These are phyloP conservation scores for Coranthus polyacanthus DNA, from an alignment of 2,797 vertebrate species.

Conservation along the genomic window DNA sequence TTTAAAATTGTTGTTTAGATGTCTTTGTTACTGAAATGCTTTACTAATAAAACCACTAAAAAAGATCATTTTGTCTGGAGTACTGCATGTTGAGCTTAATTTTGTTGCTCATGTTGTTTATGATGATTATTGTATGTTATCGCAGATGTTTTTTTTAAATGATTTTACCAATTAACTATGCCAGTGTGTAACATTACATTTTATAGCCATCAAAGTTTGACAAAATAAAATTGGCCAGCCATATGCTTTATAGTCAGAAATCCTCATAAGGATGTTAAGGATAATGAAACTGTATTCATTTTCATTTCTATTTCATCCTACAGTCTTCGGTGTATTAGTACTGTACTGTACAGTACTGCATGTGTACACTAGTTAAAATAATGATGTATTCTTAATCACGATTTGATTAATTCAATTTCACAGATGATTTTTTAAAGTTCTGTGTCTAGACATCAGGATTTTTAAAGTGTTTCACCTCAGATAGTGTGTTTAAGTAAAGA, in stretches of 20 bases:
- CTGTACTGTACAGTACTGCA: too few species aligned
- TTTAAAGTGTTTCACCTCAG: not conserved
- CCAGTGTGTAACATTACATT: not conserved
- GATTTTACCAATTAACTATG: not conserved
- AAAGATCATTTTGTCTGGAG: not conserved
- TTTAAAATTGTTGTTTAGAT: slow-evolving; percentile 4
- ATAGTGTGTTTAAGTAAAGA: not conserved
- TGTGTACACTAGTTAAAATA: too few species aligned
- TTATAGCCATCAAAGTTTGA: not conserved
- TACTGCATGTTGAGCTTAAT: not conserved
- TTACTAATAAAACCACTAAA: slow-evolving; percentile 9
- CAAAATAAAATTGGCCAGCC: not conserved
- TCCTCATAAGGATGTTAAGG: too few species aligned
- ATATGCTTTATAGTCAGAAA: not conserved
- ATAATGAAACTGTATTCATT: not conserved
- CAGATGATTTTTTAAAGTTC: too few species aligned
- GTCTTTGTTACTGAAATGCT: slow-evolving; percentile 6
- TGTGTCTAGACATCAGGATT: not conserved
- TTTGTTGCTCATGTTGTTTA: slow-evolving; percentile 2
- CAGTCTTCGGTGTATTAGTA: not conserved
- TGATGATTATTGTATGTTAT: not conserved
- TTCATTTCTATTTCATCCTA: too few species aligned
- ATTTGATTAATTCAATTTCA: too few species aligned
- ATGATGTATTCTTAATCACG: too few species aligned
- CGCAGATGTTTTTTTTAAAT: not conserved